Percentiles rank a stretch among this genome's conserved stretches.
phyloP scores from a whole-genome alignment of 92 coral and sea anemone species.

The Porites divaricata region DNA sequence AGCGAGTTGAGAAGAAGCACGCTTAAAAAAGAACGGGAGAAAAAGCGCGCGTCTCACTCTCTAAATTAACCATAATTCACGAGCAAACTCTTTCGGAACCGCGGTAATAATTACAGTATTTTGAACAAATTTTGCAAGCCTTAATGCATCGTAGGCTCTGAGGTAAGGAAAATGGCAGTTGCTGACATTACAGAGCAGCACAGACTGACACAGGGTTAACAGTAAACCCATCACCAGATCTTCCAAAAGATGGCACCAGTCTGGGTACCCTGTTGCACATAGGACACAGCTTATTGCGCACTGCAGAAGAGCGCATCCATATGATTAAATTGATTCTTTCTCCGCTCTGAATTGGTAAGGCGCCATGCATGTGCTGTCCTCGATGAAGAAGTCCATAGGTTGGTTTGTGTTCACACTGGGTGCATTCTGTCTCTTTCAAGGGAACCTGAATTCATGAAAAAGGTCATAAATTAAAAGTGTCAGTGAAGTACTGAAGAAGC shows the following conservation, averaged over 20 bases:
- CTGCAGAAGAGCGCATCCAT: constrained; percentile 94
- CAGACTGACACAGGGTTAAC: constrained; percentile 34
- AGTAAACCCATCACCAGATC: constrained; percentile 90
- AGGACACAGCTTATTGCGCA: constrained; percentile 86
- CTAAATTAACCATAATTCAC: no score
- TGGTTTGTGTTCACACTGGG: constrained; percentile 71
- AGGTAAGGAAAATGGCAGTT: no score
- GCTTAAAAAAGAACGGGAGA: no score
- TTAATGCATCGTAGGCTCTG: no score
- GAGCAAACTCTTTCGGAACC: no score
- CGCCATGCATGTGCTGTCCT: constrained; percentile 98
- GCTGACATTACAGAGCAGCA: constrained; percentile 30
- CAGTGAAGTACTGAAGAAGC: no score
- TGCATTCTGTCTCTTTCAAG: constrained; percentile 75
- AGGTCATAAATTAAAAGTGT: no score
- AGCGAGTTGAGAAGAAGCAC: no score
- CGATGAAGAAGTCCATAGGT: constrained; percentile 85
- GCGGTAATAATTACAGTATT: no score
- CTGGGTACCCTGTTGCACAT: constrained; percentile 84
- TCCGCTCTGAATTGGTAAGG: constrained; percentile 83
- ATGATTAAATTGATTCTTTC: constrained; percentile 87
- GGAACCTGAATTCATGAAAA: constrained; percentile 61
- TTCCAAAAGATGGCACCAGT: constrained; percentile 71
- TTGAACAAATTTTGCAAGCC: neutral
- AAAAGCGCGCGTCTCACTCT: no score